Evolutionary conservation across 2,113 vertebrate species (phyloP), one percentile per base, ranked within the genome.

Genomic region (Entosphenus tridentatus): DNA sequence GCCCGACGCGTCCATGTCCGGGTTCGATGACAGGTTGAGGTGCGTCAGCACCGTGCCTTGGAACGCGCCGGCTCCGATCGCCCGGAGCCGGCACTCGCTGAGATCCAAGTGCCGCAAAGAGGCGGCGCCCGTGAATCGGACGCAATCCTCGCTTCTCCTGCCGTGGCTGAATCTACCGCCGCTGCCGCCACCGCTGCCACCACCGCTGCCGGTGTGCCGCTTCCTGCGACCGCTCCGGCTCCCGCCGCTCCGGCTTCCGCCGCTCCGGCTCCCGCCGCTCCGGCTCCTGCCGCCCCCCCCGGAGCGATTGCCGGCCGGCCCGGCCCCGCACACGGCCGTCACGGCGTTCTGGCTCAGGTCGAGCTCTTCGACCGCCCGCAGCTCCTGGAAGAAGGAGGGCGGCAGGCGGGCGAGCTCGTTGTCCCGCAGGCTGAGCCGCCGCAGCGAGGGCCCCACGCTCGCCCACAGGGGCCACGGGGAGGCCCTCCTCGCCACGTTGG

Each of bases 21-120:
- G 62, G 62, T 65, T 65, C 72, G 81, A 79, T 0, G 88, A 88
- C 4, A 96, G 78, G 70, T 95, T 88, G 3, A 96, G 78, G 2
- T 78, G 75, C 71, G 78, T 85, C 12, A 98, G 84, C 14, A 76
- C 79, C 18, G 57, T 77, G 67, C 96, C 82, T 9, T 72, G 77
- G 16, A 87, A 86, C 58, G 96, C 75, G 71, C 89, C 83, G 0
- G 82, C 73, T 69, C 78, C 83, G 11, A 96, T 77, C 5, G 75
- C 69, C 5, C 72, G 70, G 56, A 96, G 78, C 58, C 79, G 78
- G 67, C 96, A 96, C 62, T 82, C 81, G 0, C 81, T 85, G 2
- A 96, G 78, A 68, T 84, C 83, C 70, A 98, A 75, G 71, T 79
- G 75, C 10, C 72, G 78, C 56, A 96, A 78, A 9, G 74, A 71